Base-by-base conservation (phyloP, 2,888 invertebrate genomes). In the Slavum lentiscoides region DNA sequence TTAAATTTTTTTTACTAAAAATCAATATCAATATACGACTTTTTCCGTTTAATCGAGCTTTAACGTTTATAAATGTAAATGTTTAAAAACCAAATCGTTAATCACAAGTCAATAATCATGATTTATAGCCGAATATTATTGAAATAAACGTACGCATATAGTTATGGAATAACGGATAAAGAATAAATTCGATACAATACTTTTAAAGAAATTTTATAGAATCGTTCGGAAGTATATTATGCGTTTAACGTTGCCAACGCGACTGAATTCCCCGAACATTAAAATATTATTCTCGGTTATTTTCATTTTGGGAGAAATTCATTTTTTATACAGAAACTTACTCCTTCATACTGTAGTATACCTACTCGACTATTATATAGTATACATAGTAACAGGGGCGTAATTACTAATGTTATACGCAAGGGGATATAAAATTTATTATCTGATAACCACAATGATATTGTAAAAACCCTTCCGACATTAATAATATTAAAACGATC, bases 21-120 rank as follows among this genome's bases (percentile, higher is more conserved):
- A 72, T 72, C 70, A 21, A 72, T 72, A 39, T n/a, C n/a, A n/a
- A n/a, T 58, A 4, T 69, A 37, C 11, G 11, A 19, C 23, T 30
- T 21, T 67, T 19, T 53, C 62, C 11, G 5, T 15, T 49, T 43
- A 2, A 30, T 53, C n/a, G n/a, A n/a, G 9, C 43, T 2, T 43
- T 6, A 43, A 8, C 6, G n/a, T 37, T 55, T 69, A 30, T n/a
- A 49, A 49, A 30, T 61, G 23, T 19, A 30, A 72, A 72, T 62
- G 13, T 62, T 62, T 49, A 21, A 64, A 0, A 13, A 15, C 49
- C 5, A 21, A 55, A 53, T 55, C 62, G 30, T 53, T 49, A n/a
- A n/a, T 53, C 6, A 1, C 13, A 43, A n/a, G 39, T 39, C 39
- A 30, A 64, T 30, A 64, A 19, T 23, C 3, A 1, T 7, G 21